These are phyloP conservation scores for Echinarachnius parma DNA, from an alignment of 53 echinoderm and acorn worm species.

Conservation along the genomic window DNA sequence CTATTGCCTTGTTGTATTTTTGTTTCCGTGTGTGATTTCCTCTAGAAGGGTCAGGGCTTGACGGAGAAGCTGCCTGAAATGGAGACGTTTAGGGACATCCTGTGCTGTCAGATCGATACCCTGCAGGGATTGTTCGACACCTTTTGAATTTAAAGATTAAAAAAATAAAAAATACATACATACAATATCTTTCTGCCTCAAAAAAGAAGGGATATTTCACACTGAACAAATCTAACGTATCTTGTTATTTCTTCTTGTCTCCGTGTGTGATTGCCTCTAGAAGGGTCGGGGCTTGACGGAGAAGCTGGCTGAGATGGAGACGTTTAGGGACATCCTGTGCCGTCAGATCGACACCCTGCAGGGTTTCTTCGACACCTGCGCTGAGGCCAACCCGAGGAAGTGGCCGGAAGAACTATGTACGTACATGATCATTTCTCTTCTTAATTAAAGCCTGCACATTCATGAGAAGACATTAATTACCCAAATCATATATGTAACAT, in stretches of 20 bases:
- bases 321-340: slow-evolving; percentile 95
- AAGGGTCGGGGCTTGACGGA: slow-evolving; percentile 95
- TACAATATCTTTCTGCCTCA: no score
- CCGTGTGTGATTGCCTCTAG: slow-evolving; percentile 39
- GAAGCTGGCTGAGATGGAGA: slow-evolving; percentile 99
- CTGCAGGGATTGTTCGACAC: slow-evolving; percentile 86
- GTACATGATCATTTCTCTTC: slow-evolving; percentile 8
- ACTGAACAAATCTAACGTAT: no score
- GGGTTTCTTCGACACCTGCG: slow-evolving; percentile 86
- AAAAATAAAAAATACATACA: no score
- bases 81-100: slow-evolving; percentile 98
- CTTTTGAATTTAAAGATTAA: no score
- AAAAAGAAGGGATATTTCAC: no score
- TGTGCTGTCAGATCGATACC: slow-evolving; percentile 95
- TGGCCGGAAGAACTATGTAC: slow-evolving; percentile 82
- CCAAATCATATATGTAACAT: no score
- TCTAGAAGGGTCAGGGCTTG: slow-evolving; percentile 90
- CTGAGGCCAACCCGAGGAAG: slow-evolving; percentile 59
- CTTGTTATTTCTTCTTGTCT: no score
- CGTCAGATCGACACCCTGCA: slow-evolving; percentile 95
- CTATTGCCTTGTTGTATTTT: no score
- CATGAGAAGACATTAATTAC: no score
- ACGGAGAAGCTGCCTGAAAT: slow-evolving; percentile 97
- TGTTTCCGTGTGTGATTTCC: background rate
- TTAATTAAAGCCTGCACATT: no score